phyloP scores from a whole-genome alignment of 2,113 vertebrate species.

The Hipposideros armiger region DNA sequence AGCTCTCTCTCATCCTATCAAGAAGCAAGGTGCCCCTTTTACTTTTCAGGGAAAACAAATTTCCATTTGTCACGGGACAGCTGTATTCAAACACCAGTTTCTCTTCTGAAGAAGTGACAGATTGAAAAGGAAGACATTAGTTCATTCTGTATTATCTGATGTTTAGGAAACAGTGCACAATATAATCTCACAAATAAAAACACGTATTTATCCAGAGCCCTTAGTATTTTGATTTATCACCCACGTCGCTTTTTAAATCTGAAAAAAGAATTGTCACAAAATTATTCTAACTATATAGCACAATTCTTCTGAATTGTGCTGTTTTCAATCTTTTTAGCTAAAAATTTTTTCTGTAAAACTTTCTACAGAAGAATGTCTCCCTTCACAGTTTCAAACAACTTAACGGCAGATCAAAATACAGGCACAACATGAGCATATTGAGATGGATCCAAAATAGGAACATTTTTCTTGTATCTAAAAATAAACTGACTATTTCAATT shows the following conservation, averaged over 20 bases:
- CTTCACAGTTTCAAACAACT: constrained; percentile 58
- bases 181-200: constrained; percentile 9
- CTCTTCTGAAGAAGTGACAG: not conserved
- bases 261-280: not conserved
- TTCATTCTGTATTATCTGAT: not conserved
- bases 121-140: not conserved
- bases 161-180: not conserved
- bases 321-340: constrained; percentile 36
- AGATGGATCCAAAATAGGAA: constrained; percentile 81
- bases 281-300: not conserved
- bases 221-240: constrained; percentile 1
- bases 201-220: not conserved
- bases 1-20: not conserved
- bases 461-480: constrained; percentile 76
- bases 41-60: not conserved
- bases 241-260: not conserved
- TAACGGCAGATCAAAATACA: constrained; percentile 70
- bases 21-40: not conserved
- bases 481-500: constrained; percentile 73
- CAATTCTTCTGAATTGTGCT: not conserved
- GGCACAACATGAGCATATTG: constrained; percentile 72
- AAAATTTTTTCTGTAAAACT: constrained; percentile 63
- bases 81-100: constrained; percentile 1
- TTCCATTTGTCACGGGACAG: not conserved
- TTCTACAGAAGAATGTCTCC: constrained; percentile 71